Percentiles rank a stretch among this genome's conserved stretches.
phyloP scores from a whole-genome alignment of 2,797 vertebrate genomes.

The Trichosurus vulpecula region DNA sequence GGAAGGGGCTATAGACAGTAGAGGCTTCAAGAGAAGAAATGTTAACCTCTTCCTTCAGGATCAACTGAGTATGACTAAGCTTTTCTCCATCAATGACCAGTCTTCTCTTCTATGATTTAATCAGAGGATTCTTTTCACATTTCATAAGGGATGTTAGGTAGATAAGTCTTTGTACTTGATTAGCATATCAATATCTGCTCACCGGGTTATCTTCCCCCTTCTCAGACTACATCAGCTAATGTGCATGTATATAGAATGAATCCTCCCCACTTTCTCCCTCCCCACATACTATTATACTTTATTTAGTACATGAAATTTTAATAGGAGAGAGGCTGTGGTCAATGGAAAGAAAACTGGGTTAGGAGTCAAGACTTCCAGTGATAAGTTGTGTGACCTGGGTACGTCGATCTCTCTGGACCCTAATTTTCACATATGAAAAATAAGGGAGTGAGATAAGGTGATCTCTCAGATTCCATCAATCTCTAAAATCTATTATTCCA shows the following conservation, averaged over 20 bases:
- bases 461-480: not conserved
- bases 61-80: not conserved
- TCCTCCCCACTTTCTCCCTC: not conserved
- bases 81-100: not conserved
- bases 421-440: not conserved
- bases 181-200: not conserved
- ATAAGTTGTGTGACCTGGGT: not conserved
- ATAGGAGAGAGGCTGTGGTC: not conserved
- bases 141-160: not conserved
- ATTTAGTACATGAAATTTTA: slow-evolving; percentile 5
- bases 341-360: not conserved
- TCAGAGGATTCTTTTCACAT: not conserved
- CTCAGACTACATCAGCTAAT: not conserved
- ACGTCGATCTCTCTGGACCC: not conserved
- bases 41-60: not conserved
- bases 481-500: not conserved
- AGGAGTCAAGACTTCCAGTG: not conserved
- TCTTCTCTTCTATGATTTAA: not conserved
- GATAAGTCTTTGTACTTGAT: not conserved
- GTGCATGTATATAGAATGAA: not conserved
- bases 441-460: not conserved
- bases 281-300: slow-evolving; percentile 28
- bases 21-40: not conserved
- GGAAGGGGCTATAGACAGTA: too few species aligned
- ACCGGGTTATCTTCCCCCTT: not conserved